phyloP scores from a whole-genome alignment of 1,140 invertebrate species.

The Conopomorpha cramerella region DNA sequence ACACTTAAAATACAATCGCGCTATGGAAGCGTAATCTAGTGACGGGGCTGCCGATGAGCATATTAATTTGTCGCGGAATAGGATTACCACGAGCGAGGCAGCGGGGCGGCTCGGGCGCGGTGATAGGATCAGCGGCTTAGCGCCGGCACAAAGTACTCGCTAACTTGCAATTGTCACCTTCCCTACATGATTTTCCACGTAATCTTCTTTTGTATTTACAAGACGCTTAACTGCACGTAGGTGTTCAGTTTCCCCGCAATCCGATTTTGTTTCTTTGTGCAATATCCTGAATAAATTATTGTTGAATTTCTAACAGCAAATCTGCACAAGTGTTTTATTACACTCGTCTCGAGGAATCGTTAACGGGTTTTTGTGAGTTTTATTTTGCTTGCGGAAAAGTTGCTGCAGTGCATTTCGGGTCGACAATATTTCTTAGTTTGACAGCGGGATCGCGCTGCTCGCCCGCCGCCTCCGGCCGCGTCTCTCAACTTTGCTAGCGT shows the following conservation, averaged over 20 bases:
- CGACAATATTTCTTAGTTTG: constrained; percentile 48
- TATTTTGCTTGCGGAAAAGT: constrained; percentile 3
- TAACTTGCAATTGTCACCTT: neutral
- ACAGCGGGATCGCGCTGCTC: constrained; percentile 26
- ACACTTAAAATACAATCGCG: constrained; percentile 59
- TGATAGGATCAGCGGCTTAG: constrained; percentile 28
- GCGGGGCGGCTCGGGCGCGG: constrained; percentile 9
- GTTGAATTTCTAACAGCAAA: too few species aligned
- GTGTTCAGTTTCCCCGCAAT: too few species aligned
- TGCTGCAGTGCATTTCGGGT: constrained; percentile 3
- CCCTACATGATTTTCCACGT: neutral
- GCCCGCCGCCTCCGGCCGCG: constrained; percentile 12
- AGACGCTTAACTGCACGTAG: too few species aligned
- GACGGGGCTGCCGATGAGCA: constrained; percentile 53
- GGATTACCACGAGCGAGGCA: constrained; percentile 40
- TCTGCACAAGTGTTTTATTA: too few species aligned
- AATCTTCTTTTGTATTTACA: too few species aligned
- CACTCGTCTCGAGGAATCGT: constrained; percentile 7
- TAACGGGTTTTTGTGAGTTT: constrained; percentile 10
- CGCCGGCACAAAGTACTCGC: constrained; percentile 15
- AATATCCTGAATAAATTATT: too few species aligned
- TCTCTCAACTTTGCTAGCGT: constrained; percentile 38
- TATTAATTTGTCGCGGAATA: constrained; percentile 55
- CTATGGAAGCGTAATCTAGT: constrained; percentile 53
- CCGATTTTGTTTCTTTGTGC: too few species aligned